Conservation (phyloP, 1,140 invertebrate species). For the Tetramorium parvispinum region DNA sequence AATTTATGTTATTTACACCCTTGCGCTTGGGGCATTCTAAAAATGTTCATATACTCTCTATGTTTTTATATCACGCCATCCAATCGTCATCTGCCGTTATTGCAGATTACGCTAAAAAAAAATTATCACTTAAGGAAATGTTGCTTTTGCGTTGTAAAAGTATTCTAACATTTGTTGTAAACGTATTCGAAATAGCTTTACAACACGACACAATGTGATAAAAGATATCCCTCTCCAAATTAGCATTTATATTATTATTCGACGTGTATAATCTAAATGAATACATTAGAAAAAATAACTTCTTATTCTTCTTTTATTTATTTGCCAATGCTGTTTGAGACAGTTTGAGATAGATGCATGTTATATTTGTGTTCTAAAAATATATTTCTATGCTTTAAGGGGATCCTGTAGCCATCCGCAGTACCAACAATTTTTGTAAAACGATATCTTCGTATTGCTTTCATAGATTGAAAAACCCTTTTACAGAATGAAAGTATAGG, state of each 20-base stretch:
- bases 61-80: not conserved
- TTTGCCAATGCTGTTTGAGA: not conserved
- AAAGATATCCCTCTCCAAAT: not conserved
- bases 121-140: not conserved
- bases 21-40: not conserved
- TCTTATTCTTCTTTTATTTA: not conserved
- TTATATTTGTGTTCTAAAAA: not conserved
- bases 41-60: not conserved
- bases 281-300: not conserved
- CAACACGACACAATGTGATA: not conserved
- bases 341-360: not conserved
- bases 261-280: not conserved
- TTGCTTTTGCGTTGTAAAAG: not conserved
- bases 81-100: not conserved
- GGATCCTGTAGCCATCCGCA: too few relatives aligned
- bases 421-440: too few relatives aligned
- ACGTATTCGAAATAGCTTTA: not conserved
- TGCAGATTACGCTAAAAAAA: not conserved
- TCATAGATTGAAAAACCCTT: too few relatives aligned
- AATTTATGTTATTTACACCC: too few relatives aligned
- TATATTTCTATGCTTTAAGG: too few relatives aligned
- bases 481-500: too few relatives aligned
- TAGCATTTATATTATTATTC: not conserved
- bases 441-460: too few relatives aligned
- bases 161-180: not conserved